phyloP scores from a whole-genome alignment of 2,113 vertebrate genomes.

The Ciconia maguari region DNA sequence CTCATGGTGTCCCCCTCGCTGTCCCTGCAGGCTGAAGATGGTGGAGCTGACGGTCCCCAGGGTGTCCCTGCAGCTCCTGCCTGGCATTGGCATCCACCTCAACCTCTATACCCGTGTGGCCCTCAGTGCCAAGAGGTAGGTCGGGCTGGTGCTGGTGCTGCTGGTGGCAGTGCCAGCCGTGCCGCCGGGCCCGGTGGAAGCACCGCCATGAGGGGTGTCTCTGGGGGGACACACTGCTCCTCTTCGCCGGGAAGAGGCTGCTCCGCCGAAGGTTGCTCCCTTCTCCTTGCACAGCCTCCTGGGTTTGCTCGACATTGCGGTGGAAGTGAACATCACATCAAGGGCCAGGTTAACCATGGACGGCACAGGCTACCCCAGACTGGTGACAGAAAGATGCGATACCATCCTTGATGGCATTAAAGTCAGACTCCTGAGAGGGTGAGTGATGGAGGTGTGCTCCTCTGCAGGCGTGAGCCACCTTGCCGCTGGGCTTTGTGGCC shows the following conservation, averaged over 20 bases:
- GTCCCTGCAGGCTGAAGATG: slow-evolving; percentile 39
- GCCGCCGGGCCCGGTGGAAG: fast-evolving
- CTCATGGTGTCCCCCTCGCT: fast-evolving
- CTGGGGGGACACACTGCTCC: fast-evolving
- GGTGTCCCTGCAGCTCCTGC: slow-evolving; percentile 63
- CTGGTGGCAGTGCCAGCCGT: background rate
- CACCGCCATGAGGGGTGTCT: fast-evolving
- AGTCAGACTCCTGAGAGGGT: slow-evolving; percentile 65
- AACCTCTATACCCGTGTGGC: slow-evolving; percentile 54
- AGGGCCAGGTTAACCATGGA: slow-evolving; percentile 70
- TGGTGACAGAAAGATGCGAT: slow-evolving; percentile 63
- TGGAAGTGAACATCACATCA: slow-evolving; percentile 70
- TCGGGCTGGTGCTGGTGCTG: background rate
- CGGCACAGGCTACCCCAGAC: slow-evolving; percentile 5
- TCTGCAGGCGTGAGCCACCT: background rate
- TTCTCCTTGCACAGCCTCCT: slow-evolving; percentile 38
- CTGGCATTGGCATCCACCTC: slow-evolving; percentile 28
- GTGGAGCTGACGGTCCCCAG: slow-evolving; percentile 60
- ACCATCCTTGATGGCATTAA: slow-evolving; percentile 62
- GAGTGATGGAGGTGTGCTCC: background rate
- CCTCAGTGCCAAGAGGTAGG: slow-evolving; percentile 52
- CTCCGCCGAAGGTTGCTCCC: background rate
- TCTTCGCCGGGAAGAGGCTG: background rate
- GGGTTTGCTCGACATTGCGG: slow-evolving; percentile 56
- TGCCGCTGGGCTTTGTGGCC: fast-evolving